Evolutionary conservation across 1,140 invertebrate genomes (phyloP).

Genomic region (Idris sp.): DNA sequence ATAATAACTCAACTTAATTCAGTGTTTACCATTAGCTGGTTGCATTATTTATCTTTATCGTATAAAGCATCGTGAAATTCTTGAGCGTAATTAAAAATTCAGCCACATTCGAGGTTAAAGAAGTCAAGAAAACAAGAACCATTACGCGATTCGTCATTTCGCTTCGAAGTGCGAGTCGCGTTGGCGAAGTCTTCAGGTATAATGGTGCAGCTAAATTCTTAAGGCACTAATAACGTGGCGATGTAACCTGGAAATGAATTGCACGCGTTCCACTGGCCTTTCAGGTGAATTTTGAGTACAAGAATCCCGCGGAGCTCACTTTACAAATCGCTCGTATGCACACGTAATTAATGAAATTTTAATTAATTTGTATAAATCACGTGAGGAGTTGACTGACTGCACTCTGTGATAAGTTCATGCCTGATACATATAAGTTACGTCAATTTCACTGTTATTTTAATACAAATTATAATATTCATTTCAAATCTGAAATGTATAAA

Average conservation of each 20-base stretch:
- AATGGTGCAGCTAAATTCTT: conserved; percentile 54
- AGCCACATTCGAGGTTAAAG: conserved; percentile 43
- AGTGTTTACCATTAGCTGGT: conserved; percentile 29
- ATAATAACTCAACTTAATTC: conserved; percentile 35
- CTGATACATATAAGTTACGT: too few species aligned
- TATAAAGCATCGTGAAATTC: conserved; percentile 51
- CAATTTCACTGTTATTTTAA: too few species aligned
- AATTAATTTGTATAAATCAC: conserved; percentile 67
- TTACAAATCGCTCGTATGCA: conserved; percentile 56
- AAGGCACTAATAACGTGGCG: conserved; percentile 47
- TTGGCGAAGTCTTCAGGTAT: conserved; percentile 50
- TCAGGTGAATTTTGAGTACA: conserved; percentile 55
- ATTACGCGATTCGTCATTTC: conserved; percentile 61
- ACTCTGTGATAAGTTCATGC: conserved; percentile 49
- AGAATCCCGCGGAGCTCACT: conserved; percentile 53
- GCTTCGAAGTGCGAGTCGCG: conserved; percentile 50
- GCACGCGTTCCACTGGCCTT: conserved; percentile 58
- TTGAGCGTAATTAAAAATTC: conserved; percentile 52
- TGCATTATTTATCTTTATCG: conserved; percentile 59
- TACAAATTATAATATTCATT: too few species aligned
- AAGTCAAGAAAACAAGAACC: conserved; percentile 59
- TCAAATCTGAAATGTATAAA: too few species aligned
- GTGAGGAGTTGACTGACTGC: conserved; percentile 61
- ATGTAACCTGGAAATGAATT: conserved; percentile 62
- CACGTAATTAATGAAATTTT: conserved; percentile 71